phyloP scores from a whole-genome alignment of 2,113 vertebrate species.

The Sorex araneus region DNA sequence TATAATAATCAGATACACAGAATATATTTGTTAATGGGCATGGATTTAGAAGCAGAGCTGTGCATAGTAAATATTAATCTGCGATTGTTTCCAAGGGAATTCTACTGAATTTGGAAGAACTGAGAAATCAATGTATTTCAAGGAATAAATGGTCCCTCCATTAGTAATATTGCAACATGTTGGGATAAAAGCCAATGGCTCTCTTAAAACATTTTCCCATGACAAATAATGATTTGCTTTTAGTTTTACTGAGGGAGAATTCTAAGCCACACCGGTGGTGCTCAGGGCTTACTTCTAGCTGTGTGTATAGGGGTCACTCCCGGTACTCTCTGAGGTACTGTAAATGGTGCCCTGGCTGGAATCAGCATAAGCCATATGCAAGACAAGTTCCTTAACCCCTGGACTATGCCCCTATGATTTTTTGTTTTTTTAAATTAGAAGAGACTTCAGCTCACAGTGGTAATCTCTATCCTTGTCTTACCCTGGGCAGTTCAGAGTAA shows the following conservation, averaged over 20 bases:
- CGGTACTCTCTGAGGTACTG: no score
- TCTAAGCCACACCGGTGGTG: no score
- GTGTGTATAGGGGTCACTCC: no score
- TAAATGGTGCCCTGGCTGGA: no score
- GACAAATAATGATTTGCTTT: slow-evolving; percentile 42
- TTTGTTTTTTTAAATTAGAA: slow-evolving; percentile 33
- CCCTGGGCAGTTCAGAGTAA: not conserved
- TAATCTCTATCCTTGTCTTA: slow-evolving; percentile 39
- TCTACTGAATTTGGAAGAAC: not conserved
- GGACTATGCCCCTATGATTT: not conserved
- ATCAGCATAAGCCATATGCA: no score
- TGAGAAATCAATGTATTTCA: slow-evolving; percentile 47
- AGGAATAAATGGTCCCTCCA: slow-evolving; percentile 1
- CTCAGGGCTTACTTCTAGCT: no score
- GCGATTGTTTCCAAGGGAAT: not conserved
- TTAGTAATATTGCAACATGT: not conserved
- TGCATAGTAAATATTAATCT: not conserved
- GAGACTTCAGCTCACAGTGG: not conserved
- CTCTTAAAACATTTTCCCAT: slow-evolving; percentile 49
- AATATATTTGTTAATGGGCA: not conserved
- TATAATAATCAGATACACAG: not conserved
- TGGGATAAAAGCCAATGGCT: not conserved
- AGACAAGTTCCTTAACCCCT: no score
- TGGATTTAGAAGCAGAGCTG: not conserved
- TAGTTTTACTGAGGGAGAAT: no score